These are phyloP conservation scores for Telenomus remus DNA, from an alignment of 1,140 invertebrate species.

Conservation along the genomic window DNA sequence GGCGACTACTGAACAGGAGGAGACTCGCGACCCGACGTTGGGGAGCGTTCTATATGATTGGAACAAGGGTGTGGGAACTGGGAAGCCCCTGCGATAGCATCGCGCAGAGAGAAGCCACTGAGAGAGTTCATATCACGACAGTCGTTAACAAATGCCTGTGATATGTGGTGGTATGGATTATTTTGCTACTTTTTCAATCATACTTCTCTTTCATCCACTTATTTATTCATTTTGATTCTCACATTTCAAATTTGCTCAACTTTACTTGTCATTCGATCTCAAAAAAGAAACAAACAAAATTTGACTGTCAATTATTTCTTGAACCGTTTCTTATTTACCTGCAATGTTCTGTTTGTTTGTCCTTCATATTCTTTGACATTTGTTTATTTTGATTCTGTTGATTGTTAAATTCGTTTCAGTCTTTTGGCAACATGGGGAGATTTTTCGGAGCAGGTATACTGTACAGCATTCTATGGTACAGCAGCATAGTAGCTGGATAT, in stretches of 20 bases:
- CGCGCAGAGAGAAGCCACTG: slow-evolving; percentile 38
- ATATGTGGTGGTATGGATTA: slow-evolving; percentile 58
- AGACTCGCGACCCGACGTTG: no score
- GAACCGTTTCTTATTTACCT: no score
- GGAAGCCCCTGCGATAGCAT: slow-evolving; percentile 60
- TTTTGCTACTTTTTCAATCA: slow-evolving; percentile 8
- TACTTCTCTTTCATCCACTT: not conserved
- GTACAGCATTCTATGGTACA: slow-evolving; percentile 78
- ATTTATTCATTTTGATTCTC: no score
- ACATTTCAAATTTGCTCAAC: no score
- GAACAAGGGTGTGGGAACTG: slow-evolving; percentile 54
- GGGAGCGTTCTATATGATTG: no score
- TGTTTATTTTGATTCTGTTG: no score
- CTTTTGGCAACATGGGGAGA: slow-evolving; percentile 63
- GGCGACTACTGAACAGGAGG: slow-evolving; percentile 25
- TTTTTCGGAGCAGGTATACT: slow-evolving; percentile 69
- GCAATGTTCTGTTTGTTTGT: no score
- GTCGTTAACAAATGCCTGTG: slow-evolving; percentile 61
- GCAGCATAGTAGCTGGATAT: slow-evolving; percentile 77
- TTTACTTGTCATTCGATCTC: no score
- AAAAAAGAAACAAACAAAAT: no score
- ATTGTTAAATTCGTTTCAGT: no score
- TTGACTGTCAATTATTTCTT: no score
- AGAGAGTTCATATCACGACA: slow-evolving; percentile 63
- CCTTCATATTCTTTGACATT: no score